phyloP scores from a whole-genome alignment of 2,797 vertebrate genomes.

The Smutsia temminckii region DNA sequence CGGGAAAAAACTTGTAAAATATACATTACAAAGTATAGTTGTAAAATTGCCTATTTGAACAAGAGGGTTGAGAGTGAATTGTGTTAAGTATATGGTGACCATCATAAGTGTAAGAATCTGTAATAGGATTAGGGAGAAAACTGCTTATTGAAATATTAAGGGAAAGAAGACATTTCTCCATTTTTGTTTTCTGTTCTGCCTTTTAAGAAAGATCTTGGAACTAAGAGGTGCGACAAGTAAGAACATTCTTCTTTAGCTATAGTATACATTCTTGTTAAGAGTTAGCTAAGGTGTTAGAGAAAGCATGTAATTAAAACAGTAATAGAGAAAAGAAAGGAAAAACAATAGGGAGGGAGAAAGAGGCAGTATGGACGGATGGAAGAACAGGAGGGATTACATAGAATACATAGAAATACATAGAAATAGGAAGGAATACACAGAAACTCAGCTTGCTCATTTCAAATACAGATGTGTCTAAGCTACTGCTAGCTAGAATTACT shows the following conservation, averaged over 20 bases:
- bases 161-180: neutral
- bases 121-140: neutral
- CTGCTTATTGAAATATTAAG: neutral
- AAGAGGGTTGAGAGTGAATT: neutral
- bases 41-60: neutral
- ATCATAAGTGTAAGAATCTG: neutral
- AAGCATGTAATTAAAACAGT: neutral
- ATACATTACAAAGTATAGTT: neutral
- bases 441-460: neutral
- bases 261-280: neutral
- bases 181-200: conserved; percentile 12
- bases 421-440: neutral
- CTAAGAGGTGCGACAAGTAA: neutral
- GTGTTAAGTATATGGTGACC: neutral
- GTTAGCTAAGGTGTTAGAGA: neutral
- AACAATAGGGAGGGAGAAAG: neutral
- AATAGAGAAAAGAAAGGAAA: neutral
- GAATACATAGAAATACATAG: neutral
- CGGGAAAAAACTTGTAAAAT: neutral
- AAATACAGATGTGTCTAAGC: neutral
- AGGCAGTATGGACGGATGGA: neutral
- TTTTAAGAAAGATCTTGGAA: conserved; percentile 17
- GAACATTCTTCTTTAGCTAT: neutral
- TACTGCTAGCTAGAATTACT: neutral
- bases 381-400: neutral